These are phyloP conservation scores for Polypedilum vanderplanki DNA, from an alignment of 1,140 invertebrate species.

Conservation along the genomic window DNA sequence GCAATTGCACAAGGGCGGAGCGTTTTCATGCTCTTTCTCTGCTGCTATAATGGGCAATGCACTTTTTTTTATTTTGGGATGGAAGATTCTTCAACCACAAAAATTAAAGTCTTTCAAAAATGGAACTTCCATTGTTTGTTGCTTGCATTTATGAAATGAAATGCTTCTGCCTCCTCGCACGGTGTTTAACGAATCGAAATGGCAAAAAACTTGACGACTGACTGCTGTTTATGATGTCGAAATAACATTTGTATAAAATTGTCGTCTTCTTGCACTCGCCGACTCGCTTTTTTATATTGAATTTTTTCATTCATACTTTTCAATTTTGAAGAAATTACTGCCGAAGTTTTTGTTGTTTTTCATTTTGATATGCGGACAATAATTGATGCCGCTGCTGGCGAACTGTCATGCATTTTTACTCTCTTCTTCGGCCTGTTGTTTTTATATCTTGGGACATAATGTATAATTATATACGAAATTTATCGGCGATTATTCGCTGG, in stretches of 20 bases:
- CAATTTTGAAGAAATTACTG: too few species aligned
- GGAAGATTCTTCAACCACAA: too few species aligned
- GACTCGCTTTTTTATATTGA: too few species aligned
- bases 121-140: constrained; percentile 17
- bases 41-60: not conserved
- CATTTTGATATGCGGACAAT: not conserved
- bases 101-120: not conserved
- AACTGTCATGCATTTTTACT: too few species aligned
- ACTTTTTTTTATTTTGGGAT: not conserved
- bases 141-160: not conserved
- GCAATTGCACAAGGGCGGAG: constrained; percentile 15
- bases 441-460: not conserved
- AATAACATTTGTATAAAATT: not conserved
- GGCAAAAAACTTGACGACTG: not conserved
- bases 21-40: not conserved
- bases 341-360: too few species aligned
- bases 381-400: not conserved
- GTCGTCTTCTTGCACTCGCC: too few species aligned
- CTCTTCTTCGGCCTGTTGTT: too few species aligned
- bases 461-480: constrained; percentile 8
- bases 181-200: too few species aligned
- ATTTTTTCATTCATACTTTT: too few species aligned
- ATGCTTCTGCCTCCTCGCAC: too few species aligned
- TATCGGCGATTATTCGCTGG: not conserved
- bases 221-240: not conserved